These are phyloP conservation scores for Drosophila mimetica DNA, from an alignment of 2,888 invertebrate species.

Conservation along the genomic window DNA sequence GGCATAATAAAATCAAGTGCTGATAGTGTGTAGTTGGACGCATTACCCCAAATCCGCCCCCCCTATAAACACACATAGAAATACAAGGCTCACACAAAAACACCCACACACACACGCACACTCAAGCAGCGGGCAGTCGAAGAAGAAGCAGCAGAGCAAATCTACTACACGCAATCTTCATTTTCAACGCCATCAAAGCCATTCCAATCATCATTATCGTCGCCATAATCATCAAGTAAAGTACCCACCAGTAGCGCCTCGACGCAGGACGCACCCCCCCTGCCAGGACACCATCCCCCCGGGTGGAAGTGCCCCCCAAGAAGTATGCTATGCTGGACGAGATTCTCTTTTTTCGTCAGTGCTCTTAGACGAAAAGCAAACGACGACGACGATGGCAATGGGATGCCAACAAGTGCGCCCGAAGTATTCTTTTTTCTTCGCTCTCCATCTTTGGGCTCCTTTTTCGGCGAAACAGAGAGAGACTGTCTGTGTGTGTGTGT, in stretches of 20 bases:
- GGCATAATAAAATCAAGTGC: constrained; percentile 77
- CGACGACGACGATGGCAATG: constrained; percentile 13
- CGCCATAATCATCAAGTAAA: constrained; percentile 84
- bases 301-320: constrained; percentile 10
- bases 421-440: constrained; percentile 43
- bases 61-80: background rate
- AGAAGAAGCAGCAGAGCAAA: constrained; percentile 57
- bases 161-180: constrained; percentile 81
- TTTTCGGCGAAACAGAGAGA: constrained; percentile 24
- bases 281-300: background rate
- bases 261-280: constrained; percentile 32
- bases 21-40: constrained; percentile 74
- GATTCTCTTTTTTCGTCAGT: constrained; percentile 5
- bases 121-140: constrained; percentile 19
- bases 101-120: constrained; percentile 12
- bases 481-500: constrained; percentile 8
- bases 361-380: constrained; percentile 43
- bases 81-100: background rate
- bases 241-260: constrained; percentile 82
- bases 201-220: constrained; percentile 84
- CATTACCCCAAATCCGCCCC: constrained; percentile 52
- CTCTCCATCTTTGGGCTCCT: constrained; percentile 31
- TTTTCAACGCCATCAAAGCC: constrained; percentile 83
- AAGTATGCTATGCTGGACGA: constrained; percentile 56
- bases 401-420: constrained; percentile 77